phyloP scores from a whole-genome alignment of 2,113 vertebrate genomes.

The Otocyon megalotis region DNA sequence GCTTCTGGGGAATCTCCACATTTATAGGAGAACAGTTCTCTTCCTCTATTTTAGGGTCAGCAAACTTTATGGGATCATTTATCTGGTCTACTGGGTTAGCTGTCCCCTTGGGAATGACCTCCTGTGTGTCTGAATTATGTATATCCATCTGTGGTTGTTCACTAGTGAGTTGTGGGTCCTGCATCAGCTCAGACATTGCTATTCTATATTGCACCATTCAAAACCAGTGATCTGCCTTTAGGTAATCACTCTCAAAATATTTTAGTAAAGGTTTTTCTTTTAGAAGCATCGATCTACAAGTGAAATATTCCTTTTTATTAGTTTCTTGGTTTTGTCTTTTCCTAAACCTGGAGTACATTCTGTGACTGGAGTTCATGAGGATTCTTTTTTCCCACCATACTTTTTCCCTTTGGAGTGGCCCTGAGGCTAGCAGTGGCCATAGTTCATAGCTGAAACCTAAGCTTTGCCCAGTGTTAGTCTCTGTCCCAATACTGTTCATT shows the following conservation, averaged over 20 bases:
- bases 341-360: not conserved
- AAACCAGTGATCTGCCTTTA: not conserved
- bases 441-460: not conserved
- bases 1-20: not conserved
- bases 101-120: not conserved
- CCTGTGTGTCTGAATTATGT: not conserved
- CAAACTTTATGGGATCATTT: not conserved
- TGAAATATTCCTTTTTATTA: not conserved
- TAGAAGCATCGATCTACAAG: not conserved
- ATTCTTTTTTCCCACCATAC: not conserved
- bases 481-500: not conserved
- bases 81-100: not conserved
- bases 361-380: not conserved
- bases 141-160: not conserved
- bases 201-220: not conserved
- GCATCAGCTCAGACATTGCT: not conserved
- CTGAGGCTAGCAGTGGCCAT: not conserved
- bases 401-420: not conserved
- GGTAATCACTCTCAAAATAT: not conserved
- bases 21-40: not conserved
- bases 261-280: not conserved
- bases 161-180: not conserved
- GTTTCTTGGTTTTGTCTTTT: conserved; percentile 32
- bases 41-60: not conserved
- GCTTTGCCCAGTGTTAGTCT: not conserved